Percentiles rank a stretch among this genome's conserved stretches.
Evolutionary conservation across 2,113 vertebrate species (phyloP).

Genomic region (Phalacrocorax pelagicus): DNA sequence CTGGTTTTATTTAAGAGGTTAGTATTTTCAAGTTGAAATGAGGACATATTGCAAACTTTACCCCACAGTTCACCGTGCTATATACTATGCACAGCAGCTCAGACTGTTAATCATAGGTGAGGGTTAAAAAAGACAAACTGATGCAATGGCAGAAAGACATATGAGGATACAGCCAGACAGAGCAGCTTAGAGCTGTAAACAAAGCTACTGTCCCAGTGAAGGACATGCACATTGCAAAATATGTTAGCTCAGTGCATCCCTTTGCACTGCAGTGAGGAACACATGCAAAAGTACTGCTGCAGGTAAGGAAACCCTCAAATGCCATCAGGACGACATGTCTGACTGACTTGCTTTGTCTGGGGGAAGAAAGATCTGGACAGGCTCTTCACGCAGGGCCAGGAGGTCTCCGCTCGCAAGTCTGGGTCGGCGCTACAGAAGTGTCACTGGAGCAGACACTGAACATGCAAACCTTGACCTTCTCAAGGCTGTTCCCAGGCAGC

Average conservation of each 20-base stretch:
- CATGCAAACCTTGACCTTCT: neutral
- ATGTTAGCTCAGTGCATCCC: neutral
- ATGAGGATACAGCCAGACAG: neutral
- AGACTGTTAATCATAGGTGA: neutral
- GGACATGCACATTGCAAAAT: neutral
- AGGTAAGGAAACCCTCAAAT: neutral
- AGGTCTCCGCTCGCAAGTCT: neutral
- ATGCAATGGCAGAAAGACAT: neutral
- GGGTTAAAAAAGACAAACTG: neutral
- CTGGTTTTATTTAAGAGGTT: conserved; percentile 26
- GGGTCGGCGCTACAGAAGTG: neutral
- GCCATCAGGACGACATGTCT: neutral
- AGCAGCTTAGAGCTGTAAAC: neutral
- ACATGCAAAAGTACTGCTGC: neutral
- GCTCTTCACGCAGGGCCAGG: neutral
- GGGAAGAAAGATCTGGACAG: neutral
- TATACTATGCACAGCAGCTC: neutral
- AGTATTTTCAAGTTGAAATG: conserved; percentile 33
- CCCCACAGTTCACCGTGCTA: neutral
- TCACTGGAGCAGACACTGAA: neutral
- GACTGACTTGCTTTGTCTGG: neutral
- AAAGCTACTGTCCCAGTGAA: neutral
- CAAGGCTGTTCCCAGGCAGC: neutral
- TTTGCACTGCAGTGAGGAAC: neutral
- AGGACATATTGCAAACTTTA: neutral